Evolutionary conservation across 2,113 vertebrate species (phyloP).

Genomic region (Callaeas wilsoni): DNA sequence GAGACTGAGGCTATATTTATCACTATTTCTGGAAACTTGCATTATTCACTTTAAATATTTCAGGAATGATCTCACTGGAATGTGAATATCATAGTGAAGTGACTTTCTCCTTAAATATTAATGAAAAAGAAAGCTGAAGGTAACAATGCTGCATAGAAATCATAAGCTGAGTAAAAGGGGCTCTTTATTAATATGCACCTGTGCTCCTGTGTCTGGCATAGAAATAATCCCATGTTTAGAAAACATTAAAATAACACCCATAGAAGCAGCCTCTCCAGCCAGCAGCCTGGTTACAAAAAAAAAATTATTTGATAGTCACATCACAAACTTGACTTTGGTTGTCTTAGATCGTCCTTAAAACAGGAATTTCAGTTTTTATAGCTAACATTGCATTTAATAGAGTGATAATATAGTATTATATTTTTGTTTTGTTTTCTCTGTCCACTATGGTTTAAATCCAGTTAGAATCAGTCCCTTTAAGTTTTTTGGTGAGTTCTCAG

Average conservation of each 20-base stretch:
- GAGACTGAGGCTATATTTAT: slow-evolving; percentile 3
- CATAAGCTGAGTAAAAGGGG: not conserved
- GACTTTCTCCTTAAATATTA: slow-evolving; percentile 43
- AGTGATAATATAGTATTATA: not conserved
- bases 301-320: not conserved
- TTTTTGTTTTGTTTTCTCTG: not conserved
- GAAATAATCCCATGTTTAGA: not conserved
- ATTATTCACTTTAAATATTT: slow-evolving; percentile 54
- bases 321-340: not conserved
- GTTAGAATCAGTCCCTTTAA: not conserved
- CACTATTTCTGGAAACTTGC: slow-evolving; percentile 26
- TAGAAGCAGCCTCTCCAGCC: not conserved
- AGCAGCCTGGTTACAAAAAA: not conserved
- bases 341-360: not conserved
- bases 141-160: slow-evolving; percentile 28
- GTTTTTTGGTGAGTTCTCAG: not conserved
- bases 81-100: not conserved
- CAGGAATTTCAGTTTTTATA: not conserved
- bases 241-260: not conserved
- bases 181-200: not conserved
- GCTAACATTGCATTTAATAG: not conserved
- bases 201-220: not conserved
- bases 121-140: slow-evolving; percentile 12
- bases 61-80: slow-evolving; percentile 18
- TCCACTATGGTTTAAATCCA: not conserved